Evolutionary conservation across 2,888 invertebrate genomes (phyloP), one percentile per base, ranked within the genome.

Genomic region (Pinctada fucata): DNA sequence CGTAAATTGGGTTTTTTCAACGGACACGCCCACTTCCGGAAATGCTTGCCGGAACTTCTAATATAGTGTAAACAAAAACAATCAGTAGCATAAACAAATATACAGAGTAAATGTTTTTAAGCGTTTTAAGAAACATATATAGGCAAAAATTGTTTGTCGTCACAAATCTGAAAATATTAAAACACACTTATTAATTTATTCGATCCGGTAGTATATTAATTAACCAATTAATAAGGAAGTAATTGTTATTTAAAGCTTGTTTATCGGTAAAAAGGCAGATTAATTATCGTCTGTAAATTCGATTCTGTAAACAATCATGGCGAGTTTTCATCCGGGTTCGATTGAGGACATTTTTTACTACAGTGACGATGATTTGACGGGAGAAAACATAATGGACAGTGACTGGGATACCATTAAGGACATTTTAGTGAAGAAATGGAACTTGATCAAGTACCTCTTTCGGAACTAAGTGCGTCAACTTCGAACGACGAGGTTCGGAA

Each of bases 391-490:
- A 13, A 31, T 31, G 31, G 31, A 31, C 31, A 31, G 31, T 31
- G 45, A 2, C 47, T 69, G 69, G 48, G 69, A 58, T 58, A 58
- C 58, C 13, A 10, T 58, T 6, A 6, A 58, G 13, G 58, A 58
- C 58, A 58, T 58, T 58, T 10, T 58, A 58, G 13, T 10, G 13
- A 13, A 58, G 6, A 13, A 58, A 58, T 58, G 58, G 58, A 58
- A 58, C 58, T 13, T 58, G 58, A 58, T 58, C 58, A 58, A 10
- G 58, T 48, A 13, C 49, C 50, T 16, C 5, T 71, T 16, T 10
- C 49, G 2, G 71, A 71, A 51, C 2, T 52, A n/a, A 51, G 16
- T 51, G 71, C 52, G 4, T 71, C 71, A 51, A 71, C 71, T 8
- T 16, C 10, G 50, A 71, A 50, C 52, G 51, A 52, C 31, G 16